Evolutionary conservation across 2,888 invertebrate species (phyloP).

Genomic region (Melanargia galathea): DNA sequence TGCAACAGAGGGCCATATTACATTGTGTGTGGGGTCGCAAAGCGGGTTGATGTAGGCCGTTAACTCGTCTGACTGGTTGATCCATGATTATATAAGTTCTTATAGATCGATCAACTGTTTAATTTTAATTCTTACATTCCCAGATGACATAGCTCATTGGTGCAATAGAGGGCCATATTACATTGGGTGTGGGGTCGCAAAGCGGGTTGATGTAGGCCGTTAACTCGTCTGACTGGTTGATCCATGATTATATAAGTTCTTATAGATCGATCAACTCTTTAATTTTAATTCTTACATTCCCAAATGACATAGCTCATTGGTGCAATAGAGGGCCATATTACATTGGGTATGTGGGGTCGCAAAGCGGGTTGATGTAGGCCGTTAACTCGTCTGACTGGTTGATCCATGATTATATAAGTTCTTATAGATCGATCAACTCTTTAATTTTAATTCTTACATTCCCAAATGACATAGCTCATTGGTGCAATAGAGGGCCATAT

Average conservation of each 20-base stretch:
- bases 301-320: slow-evolving; percentile 87
- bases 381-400: slow-evolving; percentile 94
- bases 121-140: slow-evolving; percentile 73
- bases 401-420: slow-evolving; percentile 95
- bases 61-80: not conserved
- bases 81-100: not conserved
- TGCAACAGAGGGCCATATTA: no score
- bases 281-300: slow-evolving; percentile 73
- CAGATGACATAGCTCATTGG: slow-evolving; percentile 96
- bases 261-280: no score
- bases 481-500: slow-evolving; percentile 99
- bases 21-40: no score
- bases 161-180: slow-evolving; percentile 99
- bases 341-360: slow-evolving; percentile 82
- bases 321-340: no score
- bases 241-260: slow-evolving; percentile 96
- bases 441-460: slow-evolving; percentile 61
- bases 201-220: slow-evolving; percentile 93
- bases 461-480: slow-evolving; percentile 94
- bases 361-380: slow-evolving; percentile 93
- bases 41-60: no score
- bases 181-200: slow-evolving; percentile 95
- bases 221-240: slow-evolving; percentile 93
- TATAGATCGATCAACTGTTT: no score
- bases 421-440: no score